Percentiles rank a stretch among this genome's conserved stretches.
These are phyloP conservation scores for Saxidomus purpurata DNA, from an alignment of 1,140 invertebrate species.

Conservation along the genomic window DNA sequence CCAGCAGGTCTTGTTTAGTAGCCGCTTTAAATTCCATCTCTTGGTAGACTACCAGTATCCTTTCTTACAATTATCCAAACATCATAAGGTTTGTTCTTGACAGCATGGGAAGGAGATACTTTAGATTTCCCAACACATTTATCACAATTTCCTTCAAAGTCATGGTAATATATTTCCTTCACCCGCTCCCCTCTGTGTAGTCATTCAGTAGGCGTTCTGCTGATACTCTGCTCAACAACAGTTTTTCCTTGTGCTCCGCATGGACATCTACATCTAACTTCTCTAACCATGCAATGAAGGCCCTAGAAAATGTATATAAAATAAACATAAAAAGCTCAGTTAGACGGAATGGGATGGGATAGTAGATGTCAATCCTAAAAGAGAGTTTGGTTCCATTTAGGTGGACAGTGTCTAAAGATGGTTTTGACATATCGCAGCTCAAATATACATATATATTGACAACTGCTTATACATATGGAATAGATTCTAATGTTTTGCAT, in stretches of 20 bases:
- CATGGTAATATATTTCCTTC: constrained; percentile 24
- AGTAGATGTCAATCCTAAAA: no score
- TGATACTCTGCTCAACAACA: neutral
- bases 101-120: constrained; percentile 42
- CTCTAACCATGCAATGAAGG: constrained; percentile 41
- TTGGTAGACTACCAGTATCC: neutral
- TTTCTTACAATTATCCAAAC: constrained; percentile 43
- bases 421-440: no score
- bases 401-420: no score
- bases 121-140: constrained; percentile 47
- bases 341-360: no score
- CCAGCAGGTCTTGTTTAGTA: constrained; percentile 53
- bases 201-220: constrained; percentile 15
- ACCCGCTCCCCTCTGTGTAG: constrained; percentile 60
- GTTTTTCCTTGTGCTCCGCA: neutral
- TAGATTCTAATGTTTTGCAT: no score
- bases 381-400: no score
- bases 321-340: neutral
- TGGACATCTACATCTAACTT: neutral
- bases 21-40: constrained; percentile 3
- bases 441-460: no score
- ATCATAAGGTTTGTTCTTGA: constrained; percentile 60
- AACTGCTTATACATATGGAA: no score
- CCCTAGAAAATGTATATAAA: neutral
- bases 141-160: neutral